Conservation (phyloP, 2,888 invertebrate species). For the Apamea sordens region DNA sequence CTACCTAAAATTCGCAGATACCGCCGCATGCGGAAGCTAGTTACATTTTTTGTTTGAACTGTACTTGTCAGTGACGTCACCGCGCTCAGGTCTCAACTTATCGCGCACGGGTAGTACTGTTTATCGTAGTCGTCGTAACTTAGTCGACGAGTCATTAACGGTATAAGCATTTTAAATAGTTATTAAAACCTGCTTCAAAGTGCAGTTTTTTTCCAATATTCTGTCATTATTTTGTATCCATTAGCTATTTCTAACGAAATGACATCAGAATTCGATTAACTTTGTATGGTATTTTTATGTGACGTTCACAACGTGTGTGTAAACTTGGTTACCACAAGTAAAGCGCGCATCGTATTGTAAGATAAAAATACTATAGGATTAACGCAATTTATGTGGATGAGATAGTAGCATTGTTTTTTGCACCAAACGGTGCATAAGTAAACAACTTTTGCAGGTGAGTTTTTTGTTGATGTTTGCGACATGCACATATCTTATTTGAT, state of each 20-base stretch:
- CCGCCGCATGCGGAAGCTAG: too few species aligned
- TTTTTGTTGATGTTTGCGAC: slow-evolving; percentile 33
- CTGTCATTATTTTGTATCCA: not conserved
- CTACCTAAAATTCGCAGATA: too few species aligned
- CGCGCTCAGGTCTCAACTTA: too few species aligned
- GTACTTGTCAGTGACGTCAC: too few species aligned
- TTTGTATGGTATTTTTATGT: not conserved
- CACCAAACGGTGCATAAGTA: too few species aligned
- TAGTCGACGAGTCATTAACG: not conserved
- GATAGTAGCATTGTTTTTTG: not conserved
- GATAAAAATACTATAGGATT: too few species aligned
- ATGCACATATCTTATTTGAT: slow-evolving; percentile 14
- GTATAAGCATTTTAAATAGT: not conserved
- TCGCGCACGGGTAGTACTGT: too few species aligned
- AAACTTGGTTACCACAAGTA: too few species aligned
- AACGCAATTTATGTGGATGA: too few species aligned
- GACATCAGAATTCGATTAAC: slow-evolving; percentile 6
- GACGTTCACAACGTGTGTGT: too few species aligned
- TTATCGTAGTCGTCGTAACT: not conserved
- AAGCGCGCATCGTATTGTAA: too few species aligned
- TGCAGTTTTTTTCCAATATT: not conserved
- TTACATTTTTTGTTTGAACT: too few species aligned
- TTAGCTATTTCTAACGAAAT: not conserved
- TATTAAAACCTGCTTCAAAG: not conserved
- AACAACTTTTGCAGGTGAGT: not conserved